Conservation (phyloP, 2,113 vertebrate genomes). For the Tragelaphus strepsiceros region DNA sequence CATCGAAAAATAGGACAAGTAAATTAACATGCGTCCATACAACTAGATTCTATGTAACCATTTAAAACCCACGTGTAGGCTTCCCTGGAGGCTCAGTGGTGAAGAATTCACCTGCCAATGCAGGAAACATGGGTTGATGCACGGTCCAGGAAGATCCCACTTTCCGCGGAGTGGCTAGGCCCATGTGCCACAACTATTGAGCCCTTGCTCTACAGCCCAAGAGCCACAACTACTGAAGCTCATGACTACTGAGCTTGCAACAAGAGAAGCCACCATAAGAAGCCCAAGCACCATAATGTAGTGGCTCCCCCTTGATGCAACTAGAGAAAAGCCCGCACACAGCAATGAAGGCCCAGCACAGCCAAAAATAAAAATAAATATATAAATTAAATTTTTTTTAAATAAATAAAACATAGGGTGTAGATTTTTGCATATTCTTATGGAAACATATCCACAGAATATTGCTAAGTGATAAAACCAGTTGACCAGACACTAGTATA, state of each 20-base stretch:
- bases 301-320: not conserved
- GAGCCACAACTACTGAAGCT: not conserved
- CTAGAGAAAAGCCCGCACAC: not conserved
- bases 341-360: not conserved
- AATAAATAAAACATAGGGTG: not conserved
- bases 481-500: not conserved
- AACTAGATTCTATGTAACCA: not conserved
- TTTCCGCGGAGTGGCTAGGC: rapidly evolving
- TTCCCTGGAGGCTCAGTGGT: not conserved
- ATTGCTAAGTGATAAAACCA: not conserved
- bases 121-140: not conserved
- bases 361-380: not conserved
- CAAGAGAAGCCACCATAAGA: not conserved
- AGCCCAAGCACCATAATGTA: not conserved
- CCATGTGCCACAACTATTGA: not conserved
- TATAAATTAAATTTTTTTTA: not conserved
- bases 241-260: not conserved
- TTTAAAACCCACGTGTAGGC: not conserved
- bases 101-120: not conserved
- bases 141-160: not conserved
- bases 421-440: not conserved
- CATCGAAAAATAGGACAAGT: not conserved
- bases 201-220: not conserved
- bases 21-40: not conserved
- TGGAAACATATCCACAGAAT: not conserved